Evolutionary conservation across 1,140 invertebrate genomes (phyloP).

Genomic region (Liolophura sinensis): DNA sequence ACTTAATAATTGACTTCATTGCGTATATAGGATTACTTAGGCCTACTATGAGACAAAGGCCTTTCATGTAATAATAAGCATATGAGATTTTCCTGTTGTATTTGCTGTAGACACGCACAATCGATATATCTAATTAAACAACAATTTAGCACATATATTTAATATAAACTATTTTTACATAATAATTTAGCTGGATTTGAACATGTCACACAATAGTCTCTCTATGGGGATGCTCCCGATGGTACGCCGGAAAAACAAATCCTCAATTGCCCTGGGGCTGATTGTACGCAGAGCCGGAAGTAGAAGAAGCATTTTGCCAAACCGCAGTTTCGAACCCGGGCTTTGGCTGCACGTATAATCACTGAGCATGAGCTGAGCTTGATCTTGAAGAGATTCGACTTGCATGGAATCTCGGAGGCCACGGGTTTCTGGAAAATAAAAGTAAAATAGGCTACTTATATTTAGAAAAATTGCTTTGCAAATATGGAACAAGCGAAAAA

Average conservation of each 20-base stretch:
- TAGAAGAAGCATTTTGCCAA: slow-evolving; percentile 88
- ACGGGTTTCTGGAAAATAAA: slow-evolving; percentile 64
- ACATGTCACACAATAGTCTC: slow-evolving; percentile 97
- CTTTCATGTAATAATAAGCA: too few relatives aligned
- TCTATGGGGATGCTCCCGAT: slow-evolving; percentile 98
- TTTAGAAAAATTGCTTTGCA: not conserved
- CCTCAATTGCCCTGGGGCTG: slow-evolving; percentile 71
- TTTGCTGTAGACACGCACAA: too few relatives aligned
- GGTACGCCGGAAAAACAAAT: slow-evolving; percentile 90
- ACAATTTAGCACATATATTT: too few relatives aligned
- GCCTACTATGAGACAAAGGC: too few relatives aligned
- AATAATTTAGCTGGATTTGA: slow-evolving; percentile 43
- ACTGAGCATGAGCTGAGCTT: slow-evolving; percentile 92
- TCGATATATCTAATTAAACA: too few relatives aligned
- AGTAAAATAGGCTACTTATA: not conserved
- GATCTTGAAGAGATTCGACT: slow-evolving; percentile 96
- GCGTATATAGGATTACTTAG: too few relatives aligned
- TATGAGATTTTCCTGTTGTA: too few relatives aligned
- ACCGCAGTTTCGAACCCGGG: slow-evolving; percentile 77
- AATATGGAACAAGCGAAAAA: too few relatives aligned
- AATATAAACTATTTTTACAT: too few relatives aligned
- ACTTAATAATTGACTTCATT: too few relatives aligned
- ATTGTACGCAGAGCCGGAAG: slow-evolving; percentile 82
- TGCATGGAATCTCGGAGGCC: slow-evolving; percentile 91
- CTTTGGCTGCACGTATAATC: slow-evolving; percentile 84